Evolutionary conservation across 2,113 vertebrate species (phyloP), one percentile per base, ranked within the genome.

Genomic region (Vombatus ursinus): DNA sequence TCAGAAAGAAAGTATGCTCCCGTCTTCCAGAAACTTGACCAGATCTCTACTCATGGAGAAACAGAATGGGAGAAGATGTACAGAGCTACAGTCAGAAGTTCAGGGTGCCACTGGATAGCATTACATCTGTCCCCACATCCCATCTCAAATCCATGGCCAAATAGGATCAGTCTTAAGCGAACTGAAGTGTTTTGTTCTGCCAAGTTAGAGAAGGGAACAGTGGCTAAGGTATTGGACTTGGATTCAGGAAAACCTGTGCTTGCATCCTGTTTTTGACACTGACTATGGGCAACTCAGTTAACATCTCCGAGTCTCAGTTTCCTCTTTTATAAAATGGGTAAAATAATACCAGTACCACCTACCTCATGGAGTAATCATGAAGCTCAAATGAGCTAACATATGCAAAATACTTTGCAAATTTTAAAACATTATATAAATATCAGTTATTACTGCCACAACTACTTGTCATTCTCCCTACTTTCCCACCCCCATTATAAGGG

Each of bases 41-140:
- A 50, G 92, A 77, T 37, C 77, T 2, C 1, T 25, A 89, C 37
- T 25, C 91, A 68, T n/a, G 16, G 90, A 26, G 14, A 68, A 44
- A 54, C 47, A 51, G 3, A 16, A 92, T 16, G 7, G 37, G 1
- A 68, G 84, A 44, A 92, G 28, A 61, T 9, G 26, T 2, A 8
- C 8, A 19, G n/a, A 61, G 10, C 25, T 54, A 28, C 11, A 49
- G 54, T 25, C 28, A 92, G 23, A 61, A 16, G 49, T 19, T 14
- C 24, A 24, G 53, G 44, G 26, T 44, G 47, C 19, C 4, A 12
- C 0, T 10, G 25, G 28, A 22, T 25, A 8, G 22, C 23, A 25
- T 28, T 16, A 2, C 22, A 44, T 54, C 8, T 3, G 5, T 0
- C 9, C 8, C 28, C 52, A 44, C 37, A 10, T 19, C 0, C 0